Percentiles rank a stretch among this genome's conserved stretches.
Evolutionary conservation across 2,888 invertebrate genomes (phyloP).

Genomic region (Andricus quercusramuli): DNA sequence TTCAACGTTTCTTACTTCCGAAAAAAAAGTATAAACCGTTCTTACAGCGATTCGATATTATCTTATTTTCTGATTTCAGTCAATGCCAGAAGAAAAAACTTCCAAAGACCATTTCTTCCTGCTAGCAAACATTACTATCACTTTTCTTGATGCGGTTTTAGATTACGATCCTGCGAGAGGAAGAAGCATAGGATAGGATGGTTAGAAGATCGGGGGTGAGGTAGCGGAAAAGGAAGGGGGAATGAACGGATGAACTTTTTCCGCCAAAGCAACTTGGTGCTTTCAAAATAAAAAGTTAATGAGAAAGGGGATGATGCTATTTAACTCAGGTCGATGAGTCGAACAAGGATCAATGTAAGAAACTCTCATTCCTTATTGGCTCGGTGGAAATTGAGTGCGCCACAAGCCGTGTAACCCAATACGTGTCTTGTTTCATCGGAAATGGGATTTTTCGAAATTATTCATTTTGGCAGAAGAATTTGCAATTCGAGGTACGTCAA

Average conservation of each 20-base stretch:
- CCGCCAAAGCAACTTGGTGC: conserved; percentile 69
- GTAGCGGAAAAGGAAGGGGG: conserved; percentile 46
- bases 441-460: conserved; percentile 34
- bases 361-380: conserved; percentile 54
- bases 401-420: conserved; percentile 20
- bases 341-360: conserved; percentile 63
- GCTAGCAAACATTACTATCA: conserved; percentile 31
- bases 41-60: not conserved
- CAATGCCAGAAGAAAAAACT: not conserved
- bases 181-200: conserved; percentile 47
- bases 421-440: conserved; percentile 41
- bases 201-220: conserved; percentile 47
- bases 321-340: conserved; percentile 64
- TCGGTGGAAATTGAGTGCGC: conserved; percentile 52
- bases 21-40: not conserved
- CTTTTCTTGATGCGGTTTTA: conserved; percentile 15
- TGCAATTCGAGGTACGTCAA: not conserved
- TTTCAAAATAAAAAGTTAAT: conserved; percentile 77
- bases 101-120: not conserved
- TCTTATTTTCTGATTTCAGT: not conserved
- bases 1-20: no score
- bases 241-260: conserved; percentile 66
- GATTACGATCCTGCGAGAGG: conserved; percentile 36
- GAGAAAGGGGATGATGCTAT: conserved; percentile 74
- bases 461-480: conserved; percentile 13